Evolutionary conservation across 2,888 invertebrate genomes (phyloP).

Genomic region (Pegoplata infirma): DNA sequence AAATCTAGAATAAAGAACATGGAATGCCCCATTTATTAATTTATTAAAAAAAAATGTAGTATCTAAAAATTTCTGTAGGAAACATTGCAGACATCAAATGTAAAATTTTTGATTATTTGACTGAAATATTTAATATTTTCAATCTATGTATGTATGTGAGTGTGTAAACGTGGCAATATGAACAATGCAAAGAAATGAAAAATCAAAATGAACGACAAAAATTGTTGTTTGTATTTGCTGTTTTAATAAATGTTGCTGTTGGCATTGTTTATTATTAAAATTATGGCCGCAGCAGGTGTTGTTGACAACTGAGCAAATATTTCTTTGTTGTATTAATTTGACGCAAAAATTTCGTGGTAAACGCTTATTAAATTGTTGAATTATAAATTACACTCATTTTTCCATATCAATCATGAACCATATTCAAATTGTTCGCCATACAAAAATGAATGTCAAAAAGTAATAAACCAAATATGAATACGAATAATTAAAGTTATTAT

Average conservation of each 20-base stretch:
- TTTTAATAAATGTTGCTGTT: slow-evolving; percentile 30
- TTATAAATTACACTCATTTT: slow-evolving; percentile 29
- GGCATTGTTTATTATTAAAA: slow-evolving; percentile 50
- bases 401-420: slow-evolving; percentile 25
- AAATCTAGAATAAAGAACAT: no score
- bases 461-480: neutral
- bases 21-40: no score
- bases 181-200: no score
- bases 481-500: neutral
- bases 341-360: slow-evolving; percentile 42
- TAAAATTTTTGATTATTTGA: no score
- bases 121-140: no score
- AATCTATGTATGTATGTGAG: no score
- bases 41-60: no score
- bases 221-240: slow-evolving; percentile 8
- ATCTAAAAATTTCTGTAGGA: no score
- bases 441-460: neutral
- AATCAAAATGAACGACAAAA: no score
- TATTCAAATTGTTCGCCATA: neutral
- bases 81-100: no score
- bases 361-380: slow-evolving; percentile 37
- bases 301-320: slow-evolving; percentile 46
- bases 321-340: slow-evolving; percentile 38
- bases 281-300: slow-evolving; percentile 57
- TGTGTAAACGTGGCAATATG: no score